phyloP scores from a whole-genome alignment of 2,888 invertebrate genomes.

The Cantharis rustica region DNA sequence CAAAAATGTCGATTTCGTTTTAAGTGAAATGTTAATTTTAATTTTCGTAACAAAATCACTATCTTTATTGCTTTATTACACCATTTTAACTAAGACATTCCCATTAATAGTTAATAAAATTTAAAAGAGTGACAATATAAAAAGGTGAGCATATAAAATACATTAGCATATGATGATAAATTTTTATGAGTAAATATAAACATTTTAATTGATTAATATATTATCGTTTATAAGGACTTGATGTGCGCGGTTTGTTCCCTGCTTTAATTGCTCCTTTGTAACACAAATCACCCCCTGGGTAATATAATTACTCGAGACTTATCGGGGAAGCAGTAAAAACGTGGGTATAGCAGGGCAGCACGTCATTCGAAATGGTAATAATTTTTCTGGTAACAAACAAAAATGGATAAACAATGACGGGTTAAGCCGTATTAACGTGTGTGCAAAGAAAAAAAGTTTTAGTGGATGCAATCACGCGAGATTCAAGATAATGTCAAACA shows the following conservation, averaged over 20 bases:
- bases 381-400: not conserved
- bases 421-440: constrained; percentile 20
- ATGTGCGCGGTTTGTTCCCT: constrained; percentile 16
- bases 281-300: constrained; percentile 26
- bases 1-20: not conserved
- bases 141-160: not conserved
- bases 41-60: not conserved
- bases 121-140: not conserved
- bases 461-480: constrained; percentile 28
- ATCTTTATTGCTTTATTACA: not conserved
- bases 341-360: not conserved
- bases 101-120: not conserved
- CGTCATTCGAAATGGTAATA: constrained; percentile 7
- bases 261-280: constrained; percentile 23
- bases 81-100: not conserved
- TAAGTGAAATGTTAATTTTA: not conserved
- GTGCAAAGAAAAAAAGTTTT: constrained; percentile 23
- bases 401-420: constrained; percentile 1
- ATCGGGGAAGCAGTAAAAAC: not conserved
- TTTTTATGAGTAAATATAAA: not conserved
- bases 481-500: constrained; percentile 27
- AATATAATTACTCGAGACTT: constrained; percentile 11
- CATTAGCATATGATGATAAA: not conserved
- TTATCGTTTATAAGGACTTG: constrained; percentile 9
- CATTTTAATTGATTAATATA: constrained; percentile 22